Conservation (phyloP, 1,140 invertebrate genomes). For the Drosophila nasuta region DNA sequence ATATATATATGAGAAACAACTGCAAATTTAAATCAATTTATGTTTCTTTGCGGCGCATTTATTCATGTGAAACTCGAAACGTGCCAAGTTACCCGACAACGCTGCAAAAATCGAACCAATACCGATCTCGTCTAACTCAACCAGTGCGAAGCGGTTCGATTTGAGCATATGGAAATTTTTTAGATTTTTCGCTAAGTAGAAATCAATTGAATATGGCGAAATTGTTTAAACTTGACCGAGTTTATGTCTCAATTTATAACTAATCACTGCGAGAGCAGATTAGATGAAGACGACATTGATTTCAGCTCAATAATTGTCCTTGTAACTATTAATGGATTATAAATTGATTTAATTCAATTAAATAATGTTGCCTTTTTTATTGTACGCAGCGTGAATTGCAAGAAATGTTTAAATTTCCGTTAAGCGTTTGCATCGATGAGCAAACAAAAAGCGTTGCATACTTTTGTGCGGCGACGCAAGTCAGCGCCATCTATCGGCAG, state of each 20-base stretch:
- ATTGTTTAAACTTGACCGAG: constrained; percentile 66
- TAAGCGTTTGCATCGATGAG: neutral
- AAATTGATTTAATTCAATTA: neutral
- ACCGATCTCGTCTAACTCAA: constrained; percentile 29
- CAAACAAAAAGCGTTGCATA: constrained; percentile 37
- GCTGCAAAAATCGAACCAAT: constrained; percentile 34
- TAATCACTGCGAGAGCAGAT: constrained; percentile 38
- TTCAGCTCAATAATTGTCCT: constrained; percentile 12
- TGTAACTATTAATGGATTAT: constrained; percentile 8
- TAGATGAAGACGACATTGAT: constrained; percentile 60
- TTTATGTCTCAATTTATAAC: constrained; percentile 34
- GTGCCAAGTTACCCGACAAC: constrained; percentile 57
- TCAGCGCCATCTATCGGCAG: constrained; percentile 24
- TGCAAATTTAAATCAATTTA: constrained; percentile 78
- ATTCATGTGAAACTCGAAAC: constrained; percentile 67
- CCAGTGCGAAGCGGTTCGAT: constrained; percentile 59
- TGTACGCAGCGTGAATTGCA: neutral
- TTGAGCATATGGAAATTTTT: constrained; percentile 65
- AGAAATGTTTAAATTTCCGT: constrained; percentile 7
- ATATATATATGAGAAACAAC: constrained; percentile 27
- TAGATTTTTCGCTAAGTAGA: constrained; percentile 16
- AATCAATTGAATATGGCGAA: constrained; percentile 41
- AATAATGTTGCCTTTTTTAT: neutral
- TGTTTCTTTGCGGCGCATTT: constrained; percentile 65
- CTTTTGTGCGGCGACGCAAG: constrained; percentile 3